Percentiles rank a stretch among this genome's conserved stretches.
phyloP scores from a whole-genome alignment of 2,113 vertebrate genomes.

The Pituophis catenifer region DNA sequence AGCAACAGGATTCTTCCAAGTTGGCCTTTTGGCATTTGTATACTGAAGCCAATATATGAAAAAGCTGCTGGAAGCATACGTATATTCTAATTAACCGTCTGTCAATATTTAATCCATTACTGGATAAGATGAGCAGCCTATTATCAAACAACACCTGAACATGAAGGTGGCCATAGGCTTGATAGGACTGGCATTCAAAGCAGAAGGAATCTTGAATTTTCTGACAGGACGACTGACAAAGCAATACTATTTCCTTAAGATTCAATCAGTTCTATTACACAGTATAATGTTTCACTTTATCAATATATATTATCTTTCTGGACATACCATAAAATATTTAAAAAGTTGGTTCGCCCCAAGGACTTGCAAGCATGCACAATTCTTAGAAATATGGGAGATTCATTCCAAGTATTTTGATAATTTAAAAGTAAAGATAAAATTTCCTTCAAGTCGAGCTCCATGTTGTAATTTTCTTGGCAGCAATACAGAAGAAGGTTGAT shows the following conservation, averaged over 20 bases:
- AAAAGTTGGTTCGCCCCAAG: not conserved
- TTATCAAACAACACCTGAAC: not conserved
- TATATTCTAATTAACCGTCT: not conserved
- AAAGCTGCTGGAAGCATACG: not conserved
- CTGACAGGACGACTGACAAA: not conserved
- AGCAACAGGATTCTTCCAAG: not conserved
- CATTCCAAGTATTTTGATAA: not conserved
- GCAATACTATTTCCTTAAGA: not conserved
- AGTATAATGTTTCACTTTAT: not conserved
- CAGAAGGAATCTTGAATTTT: not conserved
- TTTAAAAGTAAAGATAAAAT: not conserved
- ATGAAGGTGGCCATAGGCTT: not conserved
- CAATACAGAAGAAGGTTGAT: not conserved
- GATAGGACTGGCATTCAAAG: not conserved
- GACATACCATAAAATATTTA: not conserved
- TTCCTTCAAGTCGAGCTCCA: not conserved
- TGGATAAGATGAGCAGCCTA: not conserved
- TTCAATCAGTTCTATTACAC: not conserved
- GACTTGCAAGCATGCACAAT: not conserved
- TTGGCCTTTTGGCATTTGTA: accelerated
- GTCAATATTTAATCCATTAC: not conserved
- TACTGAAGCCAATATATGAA: not conserved
- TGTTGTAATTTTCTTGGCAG: not conserved
- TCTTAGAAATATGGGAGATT: not conserved
- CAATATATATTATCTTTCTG: not conserved